Conservation (phyloP, 1,140 invertebrate species). For the Lucilia sericata region DNA sequence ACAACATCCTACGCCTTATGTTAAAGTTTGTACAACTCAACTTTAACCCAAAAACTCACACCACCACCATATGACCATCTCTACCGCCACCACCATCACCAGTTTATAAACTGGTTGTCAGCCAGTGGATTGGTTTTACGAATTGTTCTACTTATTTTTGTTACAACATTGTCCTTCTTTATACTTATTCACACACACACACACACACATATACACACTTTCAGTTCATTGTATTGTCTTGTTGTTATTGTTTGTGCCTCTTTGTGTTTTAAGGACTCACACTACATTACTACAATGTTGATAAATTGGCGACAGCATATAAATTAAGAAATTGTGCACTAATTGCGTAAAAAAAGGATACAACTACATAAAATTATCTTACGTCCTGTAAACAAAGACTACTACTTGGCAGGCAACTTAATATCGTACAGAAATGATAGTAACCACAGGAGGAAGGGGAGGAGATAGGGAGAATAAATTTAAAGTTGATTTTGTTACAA, state of each 20-base stretch:
- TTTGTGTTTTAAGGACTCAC: not conserved
- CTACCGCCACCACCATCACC: not conserved
- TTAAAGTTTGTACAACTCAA: not conserved
- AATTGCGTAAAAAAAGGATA: slow-evolving; percentile 63
- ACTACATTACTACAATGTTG: slow-evolving; percentile 50
- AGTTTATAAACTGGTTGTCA: slow-evolving; percentile 23
- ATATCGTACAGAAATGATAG: too few species aligned
- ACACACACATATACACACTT: not conserved
- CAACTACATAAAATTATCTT: slow-evolving; percentile 17
- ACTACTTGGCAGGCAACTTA: too few species aligned
- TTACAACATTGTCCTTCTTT: not conserved
- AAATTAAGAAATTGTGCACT: slow-evolving; percentile 67
- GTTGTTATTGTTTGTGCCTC: not conserved
- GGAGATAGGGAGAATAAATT: too few species aligned
- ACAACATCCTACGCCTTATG: slow-evolving; percentile 8
- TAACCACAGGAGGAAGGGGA: too few species aligned
- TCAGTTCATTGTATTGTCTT: not conserved
- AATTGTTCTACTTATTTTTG: not conserved
- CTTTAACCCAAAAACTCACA: not conserved
- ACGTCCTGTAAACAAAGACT: not conserved
- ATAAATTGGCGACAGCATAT: slow-evolving; percentile 67
- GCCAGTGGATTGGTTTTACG: not conserved
- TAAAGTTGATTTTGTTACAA: too few species aligned
- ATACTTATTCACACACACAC: not conserved
- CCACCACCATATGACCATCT: not conserved